Evolutionary conservation across 2,888 invertebrate genomes (phyloP), one percentile per base, ranked within the genome.

Genomic region (Pristionchus arcanus): DNA sequence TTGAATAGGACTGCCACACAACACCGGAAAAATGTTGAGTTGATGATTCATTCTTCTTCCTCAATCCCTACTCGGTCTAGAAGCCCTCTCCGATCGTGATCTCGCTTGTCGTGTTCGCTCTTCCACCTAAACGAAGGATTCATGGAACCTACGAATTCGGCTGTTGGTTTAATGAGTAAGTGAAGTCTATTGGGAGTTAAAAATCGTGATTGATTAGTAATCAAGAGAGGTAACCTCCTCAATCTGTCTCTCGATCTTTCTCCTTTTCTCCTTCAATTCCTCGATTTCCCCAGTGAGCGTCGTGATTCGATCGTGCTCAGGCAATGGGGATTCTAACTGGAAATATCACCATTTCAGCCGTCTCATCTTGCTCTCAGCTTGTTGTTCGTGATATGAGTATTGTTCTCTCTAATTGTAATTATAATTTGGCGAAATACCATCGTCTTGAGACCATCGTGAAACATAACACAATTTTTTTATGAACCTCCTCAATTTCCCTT

Each of bases 221-320:
- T 49, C 11, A 49, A 49, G 42, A 7, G 13, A 0, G 42, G n/a
- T n/a, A 49, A 49, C 86, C 28, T 86, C 86, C n/a, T 87, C 87
- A 68, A 87, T 87, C 31, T 68, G 42, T 49, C 31, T 28, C 31
- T 87, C 49, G 28, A 87, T 87, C 28, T 28, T 49, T 25, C 87
- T 87, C 28, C 87, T 87, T 31, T 87, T 68, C 31, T 68, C 68
- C 49, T 87, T 87, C 87, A 87, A 49, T 25, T 87, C 66, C 34
- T 87, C 68, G 15, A 87, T 87, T n/a, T 87, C 87, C 25, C 19
- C 68, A n/a, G 66, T 42, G 42, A 87, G 53, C 5, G 37, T 68
- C 16, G 31, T 16, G 28, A 87, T 68, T 16, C 68, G 42, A 49
- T 28, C 66, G 2, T 42, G 42, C 55, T 66, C 87, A n/a, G 42